Evolutionary conservation across 2,888 invertebrate species (phyloP), one percentile per base, ranked within the genome.

Genomic region (Ichneumoninae sp.): DNA sequence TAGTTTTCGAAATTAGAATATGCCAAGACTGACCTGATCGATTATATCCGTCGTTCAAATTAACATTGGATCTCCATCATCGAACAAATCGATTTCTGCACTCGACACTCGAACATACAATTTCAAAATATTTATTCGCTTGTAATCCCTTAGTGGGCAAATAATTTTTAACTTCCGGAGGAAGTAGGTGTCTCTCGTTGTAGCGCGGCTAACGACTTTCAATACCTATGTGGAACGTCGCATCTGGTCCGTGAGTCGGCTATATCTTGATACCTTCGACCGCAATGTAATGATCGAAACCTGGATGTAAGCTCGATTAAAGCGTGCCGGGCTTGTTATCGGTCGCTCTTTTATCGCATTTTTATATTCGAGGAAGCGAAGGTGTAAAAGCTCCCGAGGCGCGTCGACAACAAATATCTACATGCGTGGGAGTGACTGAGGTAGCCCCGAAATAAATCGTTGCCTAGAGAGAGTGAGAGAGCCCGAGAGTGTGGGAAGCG

Each of bases 361-460:
- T 47, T 33, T 50, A 47, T 19, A 26, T 52, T 44, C 36, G 44
- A 47, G 36, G 54, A 71, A 22, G 66, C 65, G 71, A 68, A 80
- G 76, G 66, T 65, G 54, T 16, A 62, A 62, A 62, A 44, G 30
- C 40, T 68, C 60, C 62, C 69, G 40, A 44, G 65, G 47, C 72
- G 54, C 50, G 69, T 76, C 78, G 81, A 74, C 81, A 81, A 84
- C 74, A 81, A 84, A 81, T 69, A 78, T 50, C 70, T 40, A 60
- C 44, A 50, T 36, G 33, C 60, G 84, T 74, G 81, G 78, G 82
- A 75, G 79, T 76, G 71, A 70, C 66, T 13, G 57, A 69, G 76
- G 26, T 50, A 33, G 60, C 47, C 86, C 84, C 83, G 80, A 83
- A 89, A 90, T 88, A 90, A 89, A 89, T 89, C 66, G 83, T 72